Base-by-base conservation (phyloP, 2,797 vertebrate genomes). In the Aplochiton taeniatus region DNA sequence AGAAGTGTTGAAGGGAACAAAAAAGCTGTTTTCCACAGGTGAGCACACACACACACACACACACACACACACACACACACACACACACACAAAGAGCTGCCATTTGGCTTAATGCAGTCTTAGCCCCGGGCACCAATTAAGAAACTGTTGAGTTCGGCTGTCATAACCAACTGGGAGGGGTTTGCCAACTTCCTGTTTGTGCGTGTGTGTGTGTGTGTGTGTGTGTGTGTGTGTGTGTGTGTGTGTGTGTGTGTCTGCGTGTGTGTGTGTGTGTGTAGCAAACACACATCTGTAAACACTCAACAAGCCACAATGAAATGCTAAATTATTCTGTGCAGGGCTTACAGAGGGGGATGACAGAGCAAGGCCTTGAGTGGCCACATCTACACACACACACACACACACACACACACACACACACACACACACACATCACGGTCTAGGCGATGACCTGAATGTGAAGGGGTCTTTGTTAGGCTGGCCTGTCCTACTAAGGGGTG, bases 41-140 rank as follows among this genome's bases (percentile, higher is more conserved):
- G 59, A 41, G 7, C 19, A 61, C 20, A 43, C 17, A 18, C 0
- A 8, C 54, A 56, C 54, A 42, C 20, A 42, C 50, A 51, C n/a
- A 51, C 50, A 17, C 50, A n/a, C n/a, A 48, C 47, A 48, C 47
- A 51, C 50, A 51, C 50, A 6, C 31, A 16, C 50, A 17, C 50
- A n/a, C n/a, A 48, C 8, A 48, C 47, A 51, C 50, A 51, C 50
- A 6, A 58, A n/a, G 5, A 45, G 42, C 60, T 17, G 53, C 16
- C 20, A 46, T 51, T 19, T 17, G 16, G 48, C 20, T 69, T 20
- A 64, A 74, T 51, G 66, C 53, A 61, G 49, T 67, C 61, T 53
- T 19, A 48, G 43, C 64, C 48, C 50, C 41, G 18, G 51, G 57
- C 51, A 54, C 68, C 65, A 73, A 71, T 76, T 78, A 75, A 47